Base-by-base conservation (phyloP, 2,888 invertebrate genomes). In the Zele albiditarsus region DNA sequence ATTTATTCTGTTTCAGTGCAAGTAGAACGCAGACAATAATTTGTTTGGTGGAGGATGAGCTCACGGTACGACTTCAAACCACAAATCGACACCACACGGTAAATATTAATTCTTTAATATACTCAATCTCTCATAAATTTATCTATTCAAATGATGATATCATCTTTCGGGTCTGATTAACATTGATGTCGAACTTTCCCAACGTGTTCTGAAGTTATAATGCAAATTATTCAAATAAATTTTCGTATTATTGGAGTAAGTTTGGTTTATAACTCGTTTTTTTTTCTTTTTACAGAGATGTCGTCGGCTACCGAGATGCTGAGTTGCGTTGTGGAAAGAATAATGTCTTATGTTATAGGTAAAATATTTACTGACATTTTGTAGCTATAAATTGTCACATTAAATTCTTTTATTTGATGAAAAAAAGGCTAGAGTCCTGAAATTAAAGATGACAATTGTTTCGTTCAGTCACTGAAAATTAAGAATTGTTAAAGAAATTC, bases 401-500 rank as follows among this genome's bases (percentile, higher is more conserved):
- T 70, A 31, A 70, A 20, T 25, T 63, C 14, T 20, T 57, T 57
- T 46, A 70, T 69, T 75, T 88, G 88, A 88, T 88, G 88, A 87
- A 79, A 79, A 67, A 80, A 81, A 85, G 88, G 88, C 88, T 88
- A 88, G 88, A 88, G 88, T 88, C 84, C 87, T 88, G 88, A 88
- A 77, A 78, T 75, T 69, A 78, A 82, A 82, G 86, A 87, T 88
- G 87, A 88, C 79, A 86, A 80, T 38, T 67, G 63, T 70, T 81
- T 85, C 84, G 84, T 86, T 84, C 82, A 74, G 25, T 72, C 62
- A 53, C 76, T 79, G 77, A 78, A 25, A 20, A 33, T 57, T 71
- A 31, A 76, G 53, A 63, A 63, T 38, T 77, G 66, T 31, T 25
- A 28, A 33, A 66, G 8, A 31, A 20, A 20, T 20, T n/a, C 20